Evolutionary conservation across 2,113 vertebrate genomes (phyloP).

Genomic region (Sula dactylatra): DNA sequence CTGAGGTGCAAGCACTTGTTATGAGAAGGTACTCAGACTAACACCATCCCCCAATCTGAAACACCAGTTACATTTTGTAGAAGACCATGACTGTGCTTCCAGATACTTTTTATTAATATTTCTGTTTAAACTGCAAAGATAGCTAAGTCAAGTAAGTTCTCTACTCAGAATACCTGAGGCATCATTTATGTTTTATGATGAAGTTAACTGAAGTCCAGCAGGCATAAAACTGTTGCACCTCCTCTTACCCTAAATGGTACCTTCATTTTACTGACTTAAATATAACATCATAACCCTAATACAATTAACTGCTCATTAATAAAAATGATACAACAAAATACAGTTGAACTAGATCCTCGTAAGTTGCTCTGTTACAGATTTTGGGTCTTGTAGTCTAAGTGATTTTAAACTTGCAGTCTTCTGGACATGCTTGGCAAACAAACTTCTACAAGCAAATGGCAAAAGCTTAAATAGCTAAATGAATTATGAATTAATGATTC

Average conservation of each 20-base stretch:
- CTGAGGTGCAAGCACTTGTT: not conserved
- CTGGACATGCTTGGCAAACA: not conserved
- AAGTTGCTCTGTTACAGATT: not conserved
- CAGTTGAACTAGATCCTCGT: not conserved
- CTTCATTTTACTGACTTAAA: not conserved
- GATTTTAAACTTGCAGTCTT: not conserved
- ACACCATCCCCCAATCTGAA: not conserved
- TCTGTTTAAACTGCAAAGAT: not conserved
- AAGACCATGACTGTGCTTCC: not conserved
- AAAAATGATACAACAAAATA: not conserved
- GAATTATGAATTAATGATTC: not conserved
- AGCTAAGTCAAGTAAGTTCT: not conserved
- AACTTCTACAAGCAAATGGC: not conserved
- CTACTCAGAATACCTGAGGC: not conserved
- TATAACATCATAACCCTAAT: not conserved
- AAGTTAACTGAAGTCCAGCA: not conserved
- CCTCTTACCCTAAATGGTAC: not conserved
- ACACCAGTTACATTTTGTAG: not conserved
- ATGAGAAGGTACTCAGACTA: not conserved
- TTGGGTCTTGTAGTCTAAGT: not conserved
- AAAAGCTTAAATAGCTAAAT: not conserved
- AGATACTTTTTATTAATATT: not conserved
- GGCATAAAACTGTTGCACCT: not conserved
- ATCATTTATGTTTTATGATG: not conserved
- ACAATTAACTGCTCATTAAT: not conserved